Conservation (phyloP, 2,113 vertebrate genomes). For the Telmatochromis brichardi region DNA sequence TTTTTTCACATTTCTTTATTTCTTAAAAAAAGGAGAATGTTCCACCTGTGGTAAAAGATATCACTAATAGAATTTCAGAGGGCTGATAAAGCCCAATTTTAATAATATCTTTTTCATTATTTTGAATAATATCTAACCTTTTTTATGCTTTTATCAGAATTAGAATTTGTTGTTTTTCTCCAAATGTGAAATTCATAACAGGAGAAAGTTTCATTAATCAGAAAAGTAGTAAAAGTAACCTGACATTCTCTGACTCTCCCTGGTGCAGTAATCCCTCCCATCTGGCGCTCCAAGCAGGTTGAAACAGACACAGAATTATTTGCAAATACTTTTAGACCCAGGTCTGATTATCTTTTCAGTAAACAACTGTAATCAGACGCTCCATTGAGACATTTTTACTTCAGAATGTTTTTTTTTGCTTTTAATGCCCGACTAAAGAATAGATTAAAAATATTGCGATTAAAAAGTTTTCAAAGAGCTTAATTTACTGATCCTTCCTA, state of each 20-base stretch:
- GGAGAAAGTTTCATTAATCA: slow-evolving; percentile 16
- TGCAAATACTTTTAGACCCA: slow-evolving; percentile 20
- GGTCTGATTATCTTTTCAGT: slow-evolving; percentile 18
- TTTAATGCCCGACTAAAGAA: not conserved
- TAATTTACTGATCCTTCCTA: not conserved
- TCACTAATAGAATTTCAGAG: not conserved
- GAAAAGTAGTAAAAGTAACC: slow-evolving; percentile 6
- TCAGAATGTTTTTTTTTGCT: not conserved
- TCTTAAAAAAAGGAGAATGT: not conserved
- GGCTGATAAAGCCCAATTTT: not conserved
- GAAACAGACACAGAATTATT: slow-evolving; percentile 26
- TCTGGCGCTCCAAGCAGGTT: slow-evolving; percentile 35
- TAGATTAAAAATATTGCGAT: not conserved
- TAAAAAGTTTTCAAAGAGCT: not conserved
- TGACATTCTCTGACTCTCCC: slow-evolving; percentile 2
- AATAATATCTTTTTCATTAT: not conserved
- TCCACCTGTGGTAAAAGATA: not conserved
- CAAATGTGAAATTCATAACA: not conserved
- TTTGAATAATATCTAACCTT: not conserved
- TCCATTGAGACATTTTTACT: not conserved
- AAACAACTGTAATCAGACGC: not conserved
- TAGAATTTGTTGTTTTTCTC: not conserved
- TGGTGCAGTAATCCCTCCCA: slow-evolving; percentile 19
- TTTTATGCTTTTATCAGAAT: not conserved
- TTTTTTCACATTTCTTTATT: slow-evolving; percentile 4